Conservation (phyloP, 2,113 vertebrate genomes). For the Aix galericulata region DNA sequence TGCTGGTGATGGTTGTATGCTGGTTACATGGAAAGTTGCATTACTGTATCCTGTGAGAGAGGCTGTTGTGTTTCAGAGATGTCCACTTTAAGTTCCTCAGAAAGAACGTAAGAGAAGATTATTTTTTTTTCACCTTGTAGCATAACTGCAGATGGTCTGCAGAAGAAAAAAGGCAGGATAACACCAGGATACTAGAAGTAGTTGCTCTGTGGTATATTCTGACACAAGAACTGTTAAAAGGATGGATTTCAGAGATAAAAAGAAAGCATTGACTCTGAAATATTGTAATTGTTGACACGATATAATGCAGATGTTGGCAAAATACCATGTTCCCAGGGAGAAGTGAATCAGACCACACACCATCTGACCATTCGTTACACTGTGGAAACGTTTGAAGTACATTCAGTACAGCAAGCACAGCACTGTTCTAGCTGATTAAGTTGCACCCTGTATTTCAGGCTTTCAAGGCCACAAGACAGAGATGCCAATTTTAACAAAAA, state of each 20-base stretch:
- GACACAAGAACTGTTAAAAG: background rate
- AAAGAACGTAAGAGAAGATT: background rate
- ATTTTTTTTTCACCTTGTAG: background rate
- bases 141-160: background rate
- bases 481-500: conserved; percentile 59
- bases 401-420: conserved; percentile 42
- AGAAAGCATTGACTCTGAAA: conserved; percentile 12
- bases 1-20: too few relatives aligned
- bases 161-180: background rate
- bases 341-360: conserved; percentile 36
- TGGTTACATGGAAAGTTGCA: background rate
- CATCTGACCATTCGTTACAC: conserved; percentile 21
- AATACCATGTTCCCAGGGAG: background rate
- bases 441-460: conserved; percentile 52
- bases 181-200: background rate
- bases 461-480: conserved; percentile 31
- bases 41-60: background rate
- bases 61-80: fast-evolving
- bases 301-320: conserved; percentile 61
- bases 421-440: conserved; percentile 67
- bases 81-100: background rate
- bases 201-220: background rate
- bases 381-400: conserved; percentile 18
- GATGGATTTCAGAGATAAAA: background rate
- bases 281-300: conserved; percentile 9